Base-by-base conservation (phyloP, 1,140 invertebrate species). In the Aphis craccivora region DNA sequence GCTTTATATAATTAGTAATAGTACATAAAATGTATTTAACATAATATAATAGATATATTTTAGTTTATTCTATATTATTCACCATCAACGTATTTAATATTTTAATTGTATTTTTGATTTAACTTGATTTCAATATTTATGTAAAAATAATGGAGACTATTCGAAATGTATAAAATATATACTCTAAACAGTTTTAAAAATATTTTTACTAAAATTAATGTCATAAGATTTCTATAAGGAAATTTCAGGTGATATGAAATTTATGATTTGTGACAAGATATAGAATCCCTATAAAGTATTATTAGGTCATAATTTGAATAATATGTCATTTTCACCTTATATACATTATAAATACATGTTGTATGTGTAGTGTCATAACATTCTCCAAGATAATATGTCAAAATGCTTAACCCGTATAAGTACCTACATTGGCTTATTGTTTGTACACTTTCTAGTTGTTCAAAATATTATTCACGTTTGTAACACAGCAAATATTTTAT, bases 361-460 rank as follows among this genome's bases (percentile, higher is more conserved):
- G 83, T 84, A 43, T 43, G 40, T 43, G 9, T 2, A n/a, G 43
- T 48, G 43, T 87, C 43, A 87, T 45, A 45, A 30, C 9, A 84
- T 87, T 87, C 84, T 87, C 84, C 43, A n/a, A 87, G 84, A 87
- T 87, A 45, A 87, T 43, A 45, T 87, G 84, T 87, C 84, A 30
- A 87, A 87, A 37, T 45, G 25, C 43, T 87, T 87, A 45, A 87
- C 84, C 84, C 40, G 84, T 45, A n/a, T 87, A 87, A 87, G 45
- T 45, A 87, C n/a, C n/a, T n/a, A n/a, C 14, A 45, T 45, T 45
- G n/a, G 86, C 45, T 88, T 88, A 88, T 88, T 88, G 86, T 88
- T 48, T 45, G 86, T 48, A n/a, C 37, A 88, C 45, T 88, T 88
- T 88, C 45, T 48, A 88, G 86, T 18, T n/a, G 86, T 88, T 48